Evolutionary conservation across 2,888 invertebrate species (phyloP).

Genomic region (Bibio marci): DNA sequence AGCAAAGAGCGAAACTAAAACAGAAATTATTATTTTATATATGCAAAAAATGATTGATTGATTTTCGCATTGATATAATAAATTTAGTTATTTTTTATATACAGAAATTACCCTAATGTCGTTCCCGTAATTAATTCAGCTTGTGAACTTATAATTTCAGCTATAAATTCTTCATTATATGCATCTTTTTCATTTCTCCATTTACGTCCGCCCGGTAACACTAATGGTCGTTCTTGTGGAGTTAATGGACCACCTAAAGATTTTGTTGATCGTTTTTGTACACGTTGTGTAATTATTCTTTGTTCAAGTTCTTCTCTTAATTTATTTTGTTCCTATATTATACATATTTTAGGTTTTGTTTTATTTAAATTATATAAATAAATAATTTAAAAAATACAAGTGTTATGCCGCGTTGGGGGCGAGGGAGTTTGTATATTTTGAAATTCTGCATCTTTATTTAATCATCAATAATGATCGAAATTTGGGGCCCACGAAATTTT

Average conservation of each 20-base stretch:
- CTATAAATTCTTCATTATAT: constrained; percentile 77
- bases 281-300: constrained; percentile 31
- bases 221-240: constrained; percentile 52
- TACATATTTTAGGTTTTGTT: constrained; percentile 14
- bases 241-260: constrained; percentile 40
- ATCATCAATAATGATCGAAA: no score
- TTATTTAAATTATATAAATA: not conserved
- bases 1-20: no score
- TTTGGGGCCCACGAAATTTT: no score
- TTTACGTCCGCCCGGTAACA: constrained; percentile 58
- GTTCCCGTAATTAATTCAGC: constrained; percentile 73
- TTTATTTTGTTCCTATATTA: constrained; percentile 12
- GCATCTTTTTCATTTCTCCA: constrained; percentile 74
- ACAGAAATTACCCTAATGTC: constrained; percentile 60
- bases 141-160: constrained; percentile 67
- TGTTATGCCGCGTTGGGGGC: no score
- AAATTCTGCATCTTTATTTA: no score
- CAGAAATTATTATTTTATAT: no score
- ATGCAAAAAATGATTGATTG: no score
- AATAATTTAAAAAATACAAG: not conserved
- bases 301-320: constrained; percentile 32
- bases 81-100: not conserved
- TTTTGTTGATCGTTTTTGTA: constrained; percentile 30
- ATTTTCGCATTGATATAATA: no score
- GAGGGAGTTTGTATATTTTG: no score